Base-by-base conservation (phyloP, 1,140 invertebrate species). In the Ips nitidus region DNA sequence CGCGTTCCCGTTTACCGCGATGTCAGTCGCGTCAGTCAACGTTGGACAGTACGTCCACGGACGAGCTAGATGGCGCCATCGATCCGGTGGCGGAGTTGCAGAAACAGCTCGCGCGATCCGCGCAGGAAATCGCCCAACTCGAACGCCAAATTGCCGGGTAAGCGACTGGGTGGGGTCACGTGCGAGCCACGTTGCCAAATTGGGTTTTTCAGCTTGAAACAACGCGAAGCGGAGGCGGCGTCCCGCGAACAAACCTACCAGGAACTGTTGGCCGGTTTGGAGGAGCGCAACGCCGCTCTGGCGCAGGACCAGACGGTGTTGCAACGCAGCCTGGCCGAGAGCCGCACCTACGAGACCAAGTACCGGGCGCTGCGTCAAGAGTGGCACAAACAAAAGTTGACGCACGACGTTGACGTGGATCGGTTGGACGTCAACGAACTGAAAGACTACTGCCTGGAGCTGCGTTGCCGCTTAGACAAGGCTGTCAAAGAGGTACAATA, bases 371-470 rank as follows among this genome's bases (percentile, higher is more conserved):
- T 90, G 45, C 85, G 84, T n/a, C 82, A 83, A 37, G 88, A 90
- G 74, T 75, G 90, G 36, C 79, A 84, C 39, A 88, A 86, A 73
- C 87, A 89, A 75, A 83, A 85, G 62, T 82, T 94, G 45, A 91
- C 90, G 1, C 92, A 92, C 71, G 90, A 92, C 73, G 80, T 91
- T 45, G 88, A 93, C 81, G 81, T 93, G 36, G 89, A 89, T 73
- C 82, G 86, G 22, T 81, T 93, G 68, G 89, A 91, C 75, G 90
- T 90, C 73, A 90, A 92, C 71, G 89, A 88, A 71, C 80, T 94
- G 8, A 88, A 91, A 69, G 91, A 93, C 78, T 91, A 93, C 77
- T 94, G 91, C 76, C 84, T 88, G 6, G 91, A 93, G 72, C 79
- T 94, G 61, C 84, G 88, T 53, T 83, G 84, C 42, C 85, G 92